Percentiles rank a stretch among this genome's conserved stretches.
phyloP scores from a whole-genome alignment of 2,888 invertebrate species.

The Cantharis flavilabris region DNA sequence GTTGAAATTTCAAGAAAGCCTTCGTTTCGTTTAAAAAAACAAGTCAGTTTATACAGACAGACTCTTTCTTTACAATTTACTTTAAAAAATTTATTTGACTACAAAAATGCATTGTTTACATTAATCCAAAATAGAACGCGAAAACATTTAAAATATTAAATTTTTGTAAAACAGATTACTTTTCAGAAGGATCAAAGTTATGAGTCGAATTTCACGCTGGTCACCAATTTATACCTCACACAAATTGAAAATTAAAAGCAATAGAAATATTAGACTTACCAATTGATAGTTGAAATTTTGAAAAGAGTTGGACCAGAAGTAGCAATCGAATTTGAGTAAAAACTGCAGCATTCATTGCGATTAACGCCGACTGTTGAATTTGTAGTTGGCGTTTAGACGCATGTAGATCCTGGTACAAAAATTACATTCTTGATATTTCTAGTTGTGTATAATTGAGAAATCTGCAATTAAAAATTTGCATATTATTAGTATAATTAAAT shows the following conservation, averaged over 20 bases:
- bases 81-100: not conserved
- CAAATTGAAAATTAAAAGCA: too few species aligned
- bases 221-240: not conserved
- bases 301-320: conserved; percentile 32
- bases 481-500: not conserved
- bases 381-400: conserved; percentile 17
- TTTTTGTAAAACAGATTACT: not conserved
- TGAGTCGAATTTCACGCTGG: not conserved
- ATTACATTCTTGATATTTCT: conserved; percentile 14
- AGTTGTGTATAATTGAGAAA: not conserved
- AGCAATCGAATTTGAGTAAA: conserved; percentile 33
- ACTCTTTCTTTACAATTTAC: not conserved
- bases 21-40: not conserved
- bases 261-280: conserved; percentile 19
- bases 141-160: not conserved
- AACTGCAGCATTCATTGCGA: conserved; percentile 35
- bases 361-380: conserved; percentile 20
- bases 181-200: not conserved
- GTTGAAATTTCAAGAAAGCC: not conserved
- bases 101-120: not conserved
- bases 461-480: not conserved
- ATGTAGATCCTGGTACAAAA: not conserved
- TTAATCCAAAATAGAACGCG: not conserved
- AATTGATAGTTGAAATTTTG: conserved; percentile 28
- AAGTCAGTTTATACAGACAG: not conserved